Evolutionary conservation across 2,113 vertebrate genomes (phyloP), one percentile per base, ranked within the genome.

Genomic region (Cinclus cinclus): DNA sequence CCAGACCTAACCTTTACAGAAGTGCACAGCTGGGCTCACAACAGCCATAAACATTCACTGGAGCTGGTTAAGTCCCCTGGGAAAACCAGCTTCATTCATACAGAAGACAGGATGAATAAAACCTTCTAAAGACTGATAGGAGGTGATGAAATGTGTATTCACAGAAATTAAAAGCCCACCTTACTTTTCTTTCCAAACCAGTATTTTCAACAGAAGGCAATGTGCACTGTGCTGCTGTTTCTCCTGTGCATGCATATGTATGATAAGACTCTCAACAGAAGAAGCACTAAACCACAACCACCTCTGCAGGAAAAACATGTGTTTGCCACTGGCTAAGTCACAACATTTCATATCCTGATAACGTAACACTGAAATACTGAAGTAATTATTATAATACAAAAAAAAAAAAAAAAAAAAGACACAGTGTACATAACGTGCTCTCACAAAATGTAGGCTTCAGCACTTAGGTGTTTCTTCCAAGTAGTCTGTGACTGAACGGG

Each of bases 291-390:
- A 39, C 21, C 42, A 74, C 62, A 83, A 39, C 3, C 21, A 70
- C 8, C 6, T 15, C 42, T 0, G 0, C 1, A 63, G 30, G 44
- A 63, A 87, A 28, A 91, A 75, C 47, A 27, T 9, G 23, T 15
- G 30, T n/a, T 31, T 8, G 30, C 56, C 60, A 71, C 64, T 55
- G 30, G 42, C n/a, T 47, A 88, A 68, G 30, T n/a, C 74, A 55
- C 28, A 21, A 42, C 15, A 50, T 35, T 85, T 64, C 55, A 16
- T 25, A 53, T 5, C 60, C 37, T 35, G 50, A 49, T 30, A 67
- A 59, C 23, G 90, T 64, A 83, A 74, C 47, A 70, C 9, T 13
- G 4, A 85, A 85, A 78, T 50, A 87, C 12, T 2, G 0, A 13
- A 44, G 30, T 15, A 60, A 74, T 67, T 80, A 74, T 70, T 33